Evolutionary conservation across 2,888 invertebrate genomes (phyloP).

Genomic region (Lucinisca nassula): DNA sequence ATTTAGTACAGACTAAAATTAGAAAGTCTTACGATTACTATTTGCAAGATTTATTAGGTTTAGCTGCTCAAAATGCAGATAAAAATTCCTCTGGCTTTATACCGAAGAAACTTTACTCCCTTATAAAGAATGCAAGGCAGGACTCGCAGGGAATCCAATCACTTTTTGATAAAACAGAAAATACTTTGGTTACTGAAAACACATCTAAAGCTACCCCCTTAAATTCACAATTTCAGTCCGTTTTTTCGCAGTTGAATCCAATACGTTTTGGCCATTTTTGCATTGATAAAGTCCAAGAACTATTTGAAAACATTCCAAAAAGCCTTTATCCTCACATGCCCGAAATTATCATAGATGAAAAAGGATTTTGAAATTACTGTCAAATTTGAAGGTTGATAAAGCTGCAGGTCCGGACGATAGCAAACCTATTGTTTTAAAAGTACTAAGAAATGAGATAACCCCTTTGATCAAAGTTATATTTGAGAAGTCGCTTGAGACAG

Average conservation of each 20-base stretch:
- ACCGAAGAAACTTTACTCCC: background rate
- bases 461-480: too few species aligned
- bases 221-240: background rate
- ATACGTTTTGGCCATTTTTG: background rate
- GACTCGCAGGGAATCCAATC: background rate
- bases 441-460: too few species aligned
- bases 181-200: too few species aligned
- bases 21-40: background rate
- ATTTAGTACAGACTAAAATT: background rate
- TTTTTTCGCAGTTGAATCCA: background rate
- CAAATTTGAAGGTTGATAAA: background rate
- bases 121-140: background rate
- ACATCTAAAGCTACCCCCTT: background rate
- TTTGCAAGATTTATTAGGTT: background rate
- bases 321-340: background rate
- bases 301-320: background rate
- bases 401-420: too few species aligned
- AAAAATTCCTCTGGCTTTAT: too few species aligned
- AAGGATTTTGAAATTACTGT: background rate
- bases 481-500: too few species aligned
- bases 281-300: background rate
- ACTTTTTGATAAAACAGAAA: too few species aligned
- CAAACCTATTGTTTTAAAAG: too few species aligned
- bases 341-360: background rate
- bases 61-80: too few species aligned